Evolutionary conservation across 30 jellyfish, hydroid and myxozoan species (phyloP).

Genomic region (Hydra vulgaris): DNA sequence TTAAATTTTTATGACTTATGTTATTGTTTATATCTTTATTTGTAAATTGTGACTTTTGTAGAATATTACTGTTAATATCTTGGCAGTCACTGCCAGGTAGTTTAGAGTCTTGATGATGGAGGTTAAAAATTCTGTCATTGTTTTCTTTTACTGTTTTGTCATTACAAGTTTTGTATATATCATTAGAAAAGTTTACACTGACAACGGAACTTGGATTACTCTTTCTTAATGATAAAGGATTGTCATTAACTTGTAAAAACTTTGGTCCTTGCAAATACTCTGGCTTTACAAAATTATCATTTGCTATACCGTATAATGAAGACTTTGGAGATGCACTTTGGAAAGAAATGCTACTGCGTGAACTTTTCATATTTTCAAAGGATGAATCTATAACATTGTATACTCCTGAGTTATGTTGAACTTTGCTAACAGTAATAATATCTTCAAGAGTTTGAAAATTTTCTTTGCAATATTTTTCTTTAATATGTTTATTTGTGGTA

Average conservation of each 20-base stretch:
- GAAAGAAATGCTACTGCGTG: conserved; percentile 17
- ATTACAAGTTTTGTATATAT: background rate
- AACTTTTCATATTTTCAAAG: conserved; percentile 11
- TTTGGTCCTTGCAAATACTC: conserved; percentile 8
- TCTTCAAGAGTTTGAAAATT: background rate
- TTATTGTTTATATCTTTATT: too few species aligned
- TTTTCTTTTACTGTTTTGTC: background rate
- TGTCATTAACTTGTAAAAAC: conserved; percentile 3
- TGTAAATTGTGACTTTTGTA: background rate
- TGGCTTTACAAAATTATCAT: background rate
- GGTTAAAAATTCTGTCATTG: background rate
- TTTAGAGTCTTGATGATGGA: background rate
- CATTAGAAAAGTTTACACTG: background rate
- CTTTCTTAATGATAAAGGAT: conserved; percentile 20
- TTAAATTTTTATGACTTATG: background rate
- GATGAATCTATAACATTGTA: background rate
- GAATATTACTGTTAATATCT: background rate
- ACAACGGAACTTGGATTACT: background rate
- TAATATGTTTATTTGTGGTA: too few species aligned
- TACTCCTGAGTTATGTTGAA: background rate
- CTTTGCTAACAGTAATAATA: too few species aligned
- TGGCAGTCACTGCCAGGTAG: background rate
- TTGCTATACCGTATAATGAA: background rate
- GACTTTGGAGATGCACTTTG: conserved; percentile 15
- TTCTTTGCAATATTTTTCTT: background rate